Base-by-base conservation (phyloP, 2,888 invertebrate genomes). In the Parnassius mnemosyne region DNA sequence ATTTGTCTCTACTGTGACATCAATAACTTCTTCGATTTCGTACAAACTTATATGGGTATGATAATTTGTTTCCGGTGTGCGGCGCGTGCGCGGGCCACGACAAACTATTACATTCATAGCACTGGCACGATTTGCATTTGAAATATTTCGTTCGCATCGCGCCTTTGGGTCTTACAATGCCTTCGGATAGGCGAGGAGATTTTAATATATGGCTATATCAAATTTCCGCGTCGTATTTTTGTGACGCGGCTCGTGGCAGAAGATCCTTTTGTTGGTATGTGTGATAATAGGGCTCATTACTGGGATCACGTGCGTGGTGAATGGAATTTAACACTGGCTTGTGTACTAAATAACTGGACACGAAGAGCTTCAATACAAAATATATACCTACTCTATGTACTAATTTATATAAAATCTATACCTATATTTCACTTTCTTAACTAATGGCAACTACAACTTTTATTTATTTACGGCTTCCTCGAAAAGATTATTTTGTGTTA, bases 71-170 rank as follows among this genome's bases (percentile, higher is more conserved):
- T 90, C 91, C 91, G 91, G 89, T 86, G 83, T 69, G 75, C 83
- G 85, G 82, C 89, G 89, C 90, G 91, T 89, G 90, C 90, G 89
- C 91, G 80, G 72, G 80, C 75, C 89, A 85, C 89, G 88, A 89
- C 88, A 84, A 83, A 87, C 89, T 87, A 86, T 89, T 88, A 89
- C 90, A 88, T 88, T 91, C 89, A 90, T 87, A 79, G 86, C 85
- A 84, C 83, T 84, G 79, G 87, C 89, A 89, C 91, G 90, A 91
- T 91, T 91, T 91, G 91, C 90, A 91, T 91, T 89, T 90, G 90
- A 91, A 90, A 87, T 86, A 89, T 89, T 89, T 87, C 77, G 83
- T 87, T 80, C 77, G 81, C 80, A 83, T 84, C 85, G 84, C 84
- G 87, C 84, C 85, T 79, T 73, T 79, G 80, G 78, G 79, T 79